Conservation (phyloP, 2,797 vertebrate genomes). For the Pantherophis vulpinus region DNA sequence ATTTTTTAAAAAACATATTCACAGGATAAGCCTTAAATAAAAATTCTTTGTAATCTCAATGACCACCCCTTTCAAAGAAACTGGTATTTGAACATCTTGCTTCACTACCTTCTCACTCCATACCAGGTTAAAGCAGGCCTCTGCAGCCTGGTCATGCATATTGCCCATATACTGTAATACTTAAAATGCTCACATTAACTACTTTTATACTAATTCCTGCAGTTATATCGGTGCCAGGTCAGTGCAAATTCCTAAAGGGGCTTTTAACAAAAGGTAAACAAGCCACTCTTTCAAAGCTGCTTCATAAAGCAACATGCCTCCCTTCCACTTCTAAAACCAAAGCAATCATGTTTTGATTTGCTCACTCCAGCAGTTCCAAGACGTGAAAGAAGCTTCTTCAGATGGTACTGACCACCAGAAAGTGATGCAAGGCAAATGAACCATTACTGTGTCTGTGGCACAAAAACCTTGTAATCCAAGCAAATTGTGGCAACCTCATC, state of each 20-base stretch:
- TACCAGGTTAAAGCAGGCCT: background rate
- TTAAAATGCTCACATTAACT: background rate
- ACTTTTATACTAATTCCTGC: background rate
- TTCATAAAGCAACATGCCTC: background rate
- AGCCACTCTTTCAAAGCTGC: background rate
- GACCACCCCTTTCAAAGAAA: background rate
- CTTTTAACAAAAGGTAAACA: background rate
- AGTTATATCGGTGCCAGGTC: background rate
- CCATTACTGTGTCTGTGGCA: background rate
- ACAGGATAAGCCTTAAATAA: background rate
- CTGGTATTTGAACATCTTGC: background rate
- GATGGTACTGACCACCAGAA: background rate
- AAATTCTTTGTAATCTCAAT: background rate
- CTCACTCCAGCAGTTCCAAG: background rate
- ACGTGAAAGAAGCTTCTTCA: background rate
- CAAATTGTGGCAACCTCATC: background rate
- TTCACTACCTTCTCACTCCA: background rate
- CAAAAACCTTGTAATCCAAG: background rate
- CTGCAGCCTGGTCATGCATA: background rate
- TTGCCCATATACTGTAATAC: background rate
- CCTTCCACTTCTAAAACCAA: background rate
- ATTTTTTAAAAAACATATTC: background rate
- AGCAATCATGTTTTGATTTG: background rate
- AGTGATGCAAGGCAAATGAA: background rate
- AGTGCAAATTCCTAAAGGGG: background rate